Evolutionary conservation across 1,140 invertebrate species (phyloP).

Genomic region (Psilanteris sp.): DNA sequence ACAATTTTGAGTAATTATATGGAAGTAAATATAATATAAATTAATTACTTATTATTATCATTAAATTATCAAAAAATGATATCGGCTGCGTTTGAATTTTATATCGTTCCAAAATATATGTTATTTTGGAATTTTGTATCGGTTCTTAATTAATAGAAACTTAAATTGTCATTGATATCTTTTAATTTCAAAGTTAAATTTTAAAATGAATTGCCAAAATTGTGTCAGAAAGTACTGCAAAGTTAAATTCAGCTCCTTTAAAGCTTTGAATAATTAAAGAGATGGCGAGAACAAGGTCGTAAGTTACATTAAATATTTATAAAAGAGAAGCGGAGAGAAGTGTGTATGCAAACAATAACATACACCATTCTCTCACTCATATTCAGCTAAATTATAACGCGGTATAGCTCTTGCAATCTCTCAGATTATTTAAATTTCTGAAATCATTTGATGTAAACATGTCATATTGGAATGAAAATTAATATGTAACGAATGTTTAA

Average conservation of each 20-base stretch:
- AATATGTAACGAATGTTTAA: constrained; percentile 25
- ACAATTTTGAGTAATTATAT: no score
- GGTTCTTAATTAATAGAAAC: no score
- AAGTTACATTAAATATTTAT: constrained; percentile 55
- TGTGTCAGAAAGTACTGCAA: constrained; percentile 3
- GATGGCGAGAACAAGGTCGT: constrained; percentile 41
- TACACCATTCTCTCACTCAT: constrained; percentile 38
- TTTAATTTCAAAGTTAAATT: no score
- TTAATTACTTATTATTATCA: no score
- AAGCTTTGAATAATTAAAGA: constrained; percentile 36
- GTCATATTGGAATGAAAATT: constrained; percentile 24
- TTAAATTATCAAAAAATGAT: no score
- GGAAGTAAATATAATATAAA: no score
- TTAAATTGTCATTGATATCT: no score
- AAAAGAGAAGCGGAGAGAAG: constrained; percentile 31
- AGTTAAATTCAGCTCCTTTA: constrained; percentile 47
- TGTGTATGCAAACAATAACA: constrained; percentile 48
- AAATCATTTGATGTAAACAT: constrained; percentile 14
- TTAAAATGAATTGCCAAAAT: constrained; percentile 18
- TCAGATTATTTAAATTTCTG: constrained; percentile 45
- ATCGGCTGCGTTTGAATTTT: no score
- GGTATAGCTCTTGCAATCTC: constrained; percentile 30
- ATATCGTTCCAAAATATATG: no score
- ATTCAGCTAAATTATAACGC: constrained; percentile 49
- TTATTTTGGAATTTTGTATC: no score